Percentiles rank a stretch among this genome's conserved stretches.
Conservation (phyloP, 92 coral and sea anemone genomes). For the Virgularia gustaviana region DNA sequence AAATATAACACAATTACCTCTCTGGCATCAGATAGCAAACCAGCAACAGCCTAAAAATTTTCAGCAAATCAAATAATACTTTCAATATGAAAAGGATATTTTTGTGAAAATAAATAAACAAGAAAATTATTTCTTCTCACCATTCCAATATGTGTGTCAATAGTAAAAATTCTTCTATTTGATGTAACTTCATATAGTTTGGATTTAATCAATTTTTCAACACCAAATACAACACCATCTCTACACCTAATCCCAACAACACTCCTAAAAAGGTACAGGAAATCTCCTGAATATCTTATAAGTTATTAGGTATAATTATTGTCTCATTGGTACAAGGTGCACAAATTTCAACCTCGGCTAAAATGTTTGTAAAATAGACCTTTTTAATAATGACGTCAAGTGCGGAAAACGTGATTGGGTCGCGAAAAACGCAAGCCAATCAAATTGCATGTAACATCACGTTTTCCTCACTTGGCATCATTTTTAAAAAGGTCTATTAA, state of each 20-base stretch:
- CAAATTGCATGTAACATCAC: no score
- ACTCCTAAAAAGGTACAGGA: slow-evolving; percentile 49
- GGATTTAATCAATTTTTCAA: slow-evolving; percentile 88
- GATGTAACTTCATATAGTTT: slow-evolving; percentile 90
- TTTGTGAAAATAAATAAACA: background rate
- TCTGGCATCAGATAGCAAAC: slow-evolving; percentile 91
- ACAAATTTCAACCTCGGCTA: no score
- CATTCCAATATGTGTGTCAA: slow-evolving; percentile 95
- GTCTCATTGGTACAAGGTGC: no score
- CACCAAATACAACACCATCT: slow-evolving; percentile 98
- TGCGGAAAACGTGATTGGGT: no score
- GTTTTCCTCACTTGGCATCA: no score
- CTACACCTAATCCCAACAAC: slow-evolving; percentile 86
- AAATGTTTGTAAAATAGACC: no score
- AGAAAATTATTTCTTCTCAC: slow-evolving; percentile 41
- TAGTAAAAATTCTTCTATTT: slow-evolving; percentile 86
- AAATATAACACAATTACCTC: slow-evolving; percentile 55
- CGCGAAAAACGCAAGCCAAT: no score
- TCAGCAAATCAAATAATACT: background rate
- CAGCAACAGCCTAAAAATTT: slow-evolving; percentile 83
- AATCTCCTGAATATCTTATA: no score
- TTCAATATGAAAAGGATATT: background rate
- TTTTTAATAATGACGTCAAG: no score
- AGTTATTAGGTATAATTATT: no score
- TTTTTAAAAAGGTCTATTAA: no score